Conservation (phyloP, 2,113 vertebrate species). For the Megalops atlanticus region DNA sequence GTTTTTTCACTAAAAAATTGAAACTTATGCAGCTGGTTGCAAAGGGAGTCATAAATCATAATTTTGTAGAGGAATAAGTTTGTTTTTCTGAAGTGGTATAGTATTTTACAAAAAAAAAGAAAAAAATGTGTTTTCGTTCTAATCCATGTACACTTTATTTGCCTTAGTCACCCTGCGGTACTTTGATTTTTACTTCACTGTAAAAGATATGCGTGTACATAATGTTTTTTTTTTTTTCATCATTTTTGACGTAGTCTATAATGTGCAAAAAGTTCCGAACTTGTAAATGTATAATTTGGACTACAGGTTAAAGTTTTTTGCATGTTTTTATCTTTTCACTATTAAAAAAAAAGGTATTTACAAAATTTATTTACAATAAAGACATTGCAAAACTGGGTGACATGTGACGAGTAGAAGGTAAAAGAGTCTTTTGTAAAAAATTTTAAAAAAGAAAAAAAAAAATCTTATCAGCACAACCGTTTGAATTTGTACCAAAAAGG, state of each 20-base stretch:
- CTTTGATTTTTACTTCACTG: constrained; percentile 91
- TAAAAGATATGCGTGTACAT: constrained; percentile 98
- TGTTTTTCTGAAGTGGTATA: constrained; percentile 78
- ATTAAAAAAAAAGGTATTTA: constrained; percentile 91
- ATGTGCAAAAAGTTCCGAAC: constrained; percentile 91
- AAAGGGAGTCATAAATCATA: constrained; percentile 95
- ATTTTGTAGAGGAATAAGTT: constrained; percentile 86
- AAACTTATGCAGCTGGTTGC: constrained; percentile 87
- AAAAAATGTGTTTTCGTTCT: constrained; percentile 84
- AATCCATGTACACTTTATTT: constrained; percentile 90
- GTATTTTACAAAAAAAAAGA: constrained; percentile 89
- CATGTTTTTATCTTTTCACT: constrained; percentile 99
- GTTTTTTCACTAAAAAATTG: constrained; percentile 75
- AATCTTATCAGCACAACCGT: constrained; percentile 94
- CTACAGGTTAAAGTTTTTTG: constrained; percentile 93
- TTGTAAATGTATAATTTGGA: constrained; percentile 98
- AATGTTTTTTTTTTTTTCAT: constrained; percentile 79
- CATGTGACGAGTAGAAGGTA: constrained; percentile 84
- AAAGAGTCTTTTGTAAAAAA: constrained; percentile 71
- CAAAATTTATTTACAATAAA: constrained; percentile 87
- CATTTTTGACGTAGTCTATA: constrained; percentile 89
- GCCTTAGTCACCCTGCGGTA: constrained; percentile 82
- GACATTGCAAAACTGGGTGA: constrained; percentile 85
- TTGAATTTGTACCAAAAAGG: constrained; percentile 98
- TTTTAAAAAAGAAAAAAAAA: constrained; percentile 55